These are phyloP conservation scores for Cylas formicarius DNA, from an alignment of 1,140 invertebrate species.

Conservation along the genomic window DNA sequence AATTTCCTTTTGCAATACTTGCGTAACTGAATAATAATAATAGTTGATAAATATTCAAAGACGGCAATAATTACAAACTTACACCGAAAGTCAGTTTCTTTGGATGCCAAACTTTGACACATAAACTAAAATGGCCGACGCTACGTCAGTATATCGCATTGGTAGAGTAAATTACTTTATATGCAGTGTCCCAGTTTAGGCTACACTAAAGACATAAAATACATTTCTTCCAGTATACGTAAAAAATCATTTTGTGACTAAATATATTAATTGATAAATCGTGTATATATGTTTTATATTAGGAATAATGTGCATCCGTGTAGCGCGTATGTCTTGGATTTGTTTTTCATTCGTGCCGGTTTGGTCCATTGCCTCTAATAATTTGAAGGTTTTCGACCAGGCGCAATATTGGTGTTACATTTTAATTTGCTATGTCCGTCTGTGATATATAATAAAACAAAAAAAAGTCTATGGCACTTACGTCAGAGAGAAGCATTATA, in stretches of 20 bases:
- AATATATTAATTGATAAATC: slow-evolving; percentile 3
- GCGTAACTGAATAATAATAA: no score
- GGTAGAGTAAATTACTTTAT: slow-evolving; percentile 1
- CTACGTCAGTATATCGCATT: no score
- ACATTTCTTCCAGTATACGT: slow-evolving; percentile 15
- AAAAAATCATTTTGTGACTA: slow-evolving; percentile 3
- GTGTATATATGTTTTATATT: slow-evolving; percentile 20
- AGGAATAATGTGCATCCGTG: slow-evolving; percentile 3
- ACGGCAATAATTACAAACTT: background rate
- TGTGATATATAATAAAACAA: slow-evolving; percentile 37
- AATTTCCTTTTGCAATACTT: no score
- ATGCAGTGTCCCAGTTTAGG: background rate
- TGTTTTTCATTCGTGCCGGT: slow-evolving; percentile 9
- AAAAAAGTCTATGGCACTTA: slow-evolving; percentile 22
- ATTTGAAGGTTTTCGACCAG: background rate
- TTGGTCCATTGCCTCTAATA: slow-evolving; percentile 3
- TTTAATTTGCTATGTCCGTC: slow-evolving; percentile 39
- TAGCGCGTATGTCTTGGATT: slow-evolving; percentile 6
- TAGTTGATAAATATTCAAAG: background rate
- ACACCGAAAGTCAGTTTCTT: no score
- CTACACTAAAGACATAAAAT: background rate
- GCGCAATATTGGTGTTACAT: slow-evolving; percentile 11
- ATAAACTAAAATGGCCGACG: no score
- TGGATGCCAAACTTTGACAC: no score
- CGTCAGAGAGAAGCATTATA: slow-evolving; percentile 25